Base-by-base conservation (phyloP, 64 coral and sea anemone genomes). In the Montipora efflorescens region DNA sequence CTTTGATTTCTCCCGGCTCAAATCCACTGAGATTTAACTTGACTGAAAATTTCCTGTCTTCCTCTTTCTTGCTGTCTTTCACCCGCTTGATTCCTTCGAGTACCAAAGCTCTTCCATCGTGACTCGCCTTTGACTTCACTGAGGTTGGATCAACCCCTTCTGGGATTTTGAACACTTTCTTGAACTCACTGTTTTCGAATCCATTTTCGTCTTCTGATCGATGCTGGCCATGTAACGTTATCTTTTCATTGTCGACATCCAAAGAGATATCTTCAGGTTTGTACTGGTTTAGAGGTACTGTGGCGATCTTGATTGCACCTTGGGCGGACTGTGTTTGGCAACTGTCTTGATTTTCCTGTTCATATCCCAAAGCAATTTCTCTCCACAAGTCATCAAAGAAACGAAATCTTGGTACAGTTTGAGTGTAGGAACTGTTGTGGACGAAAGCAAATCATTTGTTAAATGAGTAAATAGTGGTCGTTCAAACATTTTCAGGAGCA, bases 21-120 rank as follows among this genome's bases (percentile, higher is more conserved):
- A 89, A 98, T 44, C 91, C 87, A n/a, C 82, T 93, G 5, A 98
- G 84, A 76, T 98, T 82, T 76, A 98, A 75, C 28, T 89, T 93
- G 14, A 93, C 89, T 13, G 83, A 67, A 25, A 98, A 98, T 51
- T 67, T 98, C n/a, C 82, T 84, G 8, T 98, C 94, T 9, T 96
- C 83, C 48, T 80, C 90, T 47, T 93, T 87, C 5, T 66, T 52
- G 46, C 72, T 80, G 4, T 75, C 45, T 69, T 87, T 74, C 12
- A 68, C 75, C 18, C 22, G 59, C 15, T 79, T 69, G 76, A 86
- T 86, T 5, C 75, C 76, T 5, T 76, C 88, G 77, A 95, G 81
- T 55, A 98, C 90, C 48, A 84, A 82, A 59, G 93, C 81, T 47
- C 78, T 47, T 4, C 96, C 96, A 69, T 90, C 88, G 10, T 77